phyloP scores from a whole-genome alignment of 2,113 vertebrate species.

The Hyaena hyaena region DNA sequence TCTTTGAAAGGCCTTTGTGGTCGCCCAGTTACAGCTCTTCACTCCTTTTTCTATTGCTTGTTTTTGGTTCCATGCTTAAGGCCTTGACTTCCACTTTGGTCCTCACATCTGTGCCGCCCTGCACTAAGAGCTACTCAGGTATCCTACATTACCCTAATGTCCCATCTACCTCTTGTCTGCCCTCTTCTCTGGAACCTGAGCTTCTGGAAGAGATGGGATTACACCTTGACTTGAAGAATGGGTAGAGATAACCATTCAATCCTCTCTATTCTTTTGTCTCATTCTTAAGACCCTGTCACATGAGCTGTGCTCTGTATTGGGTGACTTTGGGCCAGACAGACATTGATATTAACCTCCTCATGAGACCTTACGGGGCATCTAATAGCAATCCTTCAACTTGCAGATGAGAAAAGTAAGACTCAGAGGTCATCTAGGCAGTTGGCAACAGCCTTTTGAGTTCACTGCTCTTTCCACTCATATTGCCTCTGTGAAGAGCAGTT shows the following conservation, averaged over 20 bases:
- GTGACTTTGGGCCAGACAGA: background rate
- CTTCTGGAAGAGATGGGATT: background rate
- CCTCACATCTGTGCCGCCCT: background rate
- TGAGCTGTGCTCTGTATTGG: background rate
- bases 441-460: background rate
- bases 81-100: background rate
- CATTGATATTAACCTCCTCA: background rate
- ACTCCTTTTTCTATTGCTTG: background rate
- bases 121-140: background rate
- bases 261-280: background rate
- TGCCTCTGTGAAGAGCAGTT: background rate
- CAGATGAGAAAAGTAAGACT: background rate
- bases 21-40: background rate
- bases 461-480: background rate
- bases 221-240: background rate
- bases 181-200: background rate
- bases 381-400: background rate
- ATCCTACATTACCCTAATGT: background rate
- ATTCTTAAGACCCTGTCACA: background rate
- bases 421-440: background rate
- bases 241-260: background rate
- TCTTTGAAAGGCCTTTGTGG: background rate
- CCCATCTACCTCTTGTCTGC: background rate
- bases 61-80: background rate
- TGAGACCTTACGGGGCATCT: background rate